Base-by-base conservation (phyloP, 2,113 vertebrate species). In the Hemichromis elongatus region DNA sequence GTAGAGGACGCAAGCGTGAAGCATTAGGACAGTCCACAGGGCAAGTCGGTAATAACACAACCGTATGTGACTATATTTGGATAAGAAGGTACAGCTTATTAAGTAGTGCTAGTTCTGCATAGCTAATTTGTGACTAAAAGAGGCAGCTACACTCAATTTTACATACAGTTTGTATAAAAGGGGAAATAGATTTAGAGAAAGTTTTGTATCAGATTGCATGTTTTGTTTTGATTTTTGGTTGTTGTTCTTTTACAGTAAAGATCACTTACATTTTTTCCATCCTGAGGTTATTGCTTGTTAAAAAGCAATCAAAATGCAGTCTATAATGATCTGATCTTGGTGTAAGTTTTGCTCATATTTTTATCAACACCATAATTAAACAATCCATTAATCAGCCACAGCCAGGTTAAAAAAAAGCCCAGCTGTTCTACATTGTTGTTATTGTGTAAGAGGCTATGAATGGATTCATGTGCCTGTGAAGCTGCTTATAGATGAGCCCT, bases 401-500 rank as follows among this genome's bases (percentile, higher is more conserved):
- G 13, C 11, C 79, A 70, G 56, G 45, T 88, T 66, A 75, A 80
- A 87, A 53, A 53, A 55, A 70, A 84, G 40, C 66, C 80, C 89
- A 42, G 86, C 81, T 87, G 83, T 81, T 47, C 47, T 1, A 16
- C 26, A 7, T 59, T 85, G 81, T 54, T 26, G 63, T 82, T 70
- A 21, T 56, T 86, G 81, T 87, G 42, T 78, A 3, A 28, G 45
- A 85, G 77, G 82, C 73, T 75, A 40, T 89, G 89, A 85, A 85
- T 81, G 84, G 85, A 89, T 88, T 80, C 81, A 59, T 86, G 80
- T 63, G 84, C 47, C 79, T 57, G 84, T 84, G 82, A 79, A 82
- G 79, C 92, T 55, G 86, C 90, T 89, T 68, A 54, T 59, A 63
- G 88, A 90, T 40, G 88, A 89, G 85, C 83, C 57, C 66, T 37